Percentiles rank a stretch among this genome's conserved stretches.
Conservation (phyloP, 2,797 vertebrate species). For the Podarcis siculus region DNA sequence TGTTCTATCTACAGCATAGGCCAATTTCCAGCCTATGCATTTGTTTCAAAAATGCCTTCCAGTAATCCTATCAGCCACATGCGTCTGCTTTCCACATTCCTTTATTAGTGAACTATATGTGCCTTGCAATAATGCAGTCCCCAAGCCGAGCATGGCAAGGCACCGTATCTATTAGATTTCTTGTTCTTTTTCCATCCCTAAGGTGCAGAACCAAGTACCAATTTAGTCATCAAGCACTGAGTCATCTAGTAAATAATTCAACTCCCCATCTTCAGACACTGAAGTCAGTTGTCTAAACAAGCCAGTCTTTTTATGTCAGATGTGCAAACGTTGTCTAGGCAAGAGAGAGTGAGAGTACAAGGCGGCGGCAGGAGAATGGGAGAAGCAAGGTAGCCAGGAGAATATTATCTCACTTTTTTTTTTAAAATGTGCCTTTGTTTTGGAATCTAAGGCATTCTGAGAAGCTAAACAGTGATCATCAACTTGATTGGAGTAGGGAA, state of each 20-base stretch:
- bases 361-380: not conserved
- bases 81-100: constrained; percentile 19
- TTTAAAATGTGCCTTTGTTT: not conserved
- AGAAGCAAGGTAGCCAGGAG: not conserved
- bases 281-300: constrained; percentile 64
- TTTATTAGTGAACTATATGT: constrained; percentile 53
- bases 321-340: constrained; percentile 21
- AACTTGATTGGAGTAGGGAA: not conserved
- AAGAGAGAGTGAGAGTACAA: not conserved
- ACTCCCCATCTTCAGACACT: constrained; percentile 60
- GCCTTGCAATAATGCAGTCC: constrained; percentile 13
- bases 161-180: constrained; percentile 62
- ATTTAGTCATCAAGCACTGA: constrained; percentile 73
- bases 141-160: constrained; percentile 48
- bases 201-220: constrained; percentile 69
- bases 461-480: not conserved
- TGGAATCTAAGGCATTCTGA: not conserved
- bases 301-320: constrained; percentile 51
- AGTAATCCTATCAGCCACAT: not conserved
- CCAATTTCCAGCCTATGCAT: not conserved
- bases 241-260: constrained; percentile 72
- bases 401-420: not conserved
- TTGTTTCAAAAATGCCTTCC: not conserved
- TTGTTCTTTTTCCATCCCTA: constrained; percentile 42
- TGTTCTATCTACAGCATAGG: not conserved